Evolutionary conservation across 2,888 invertebrate genomes (phyloP).

Genomic region (Brenthis hecate): DNA sequence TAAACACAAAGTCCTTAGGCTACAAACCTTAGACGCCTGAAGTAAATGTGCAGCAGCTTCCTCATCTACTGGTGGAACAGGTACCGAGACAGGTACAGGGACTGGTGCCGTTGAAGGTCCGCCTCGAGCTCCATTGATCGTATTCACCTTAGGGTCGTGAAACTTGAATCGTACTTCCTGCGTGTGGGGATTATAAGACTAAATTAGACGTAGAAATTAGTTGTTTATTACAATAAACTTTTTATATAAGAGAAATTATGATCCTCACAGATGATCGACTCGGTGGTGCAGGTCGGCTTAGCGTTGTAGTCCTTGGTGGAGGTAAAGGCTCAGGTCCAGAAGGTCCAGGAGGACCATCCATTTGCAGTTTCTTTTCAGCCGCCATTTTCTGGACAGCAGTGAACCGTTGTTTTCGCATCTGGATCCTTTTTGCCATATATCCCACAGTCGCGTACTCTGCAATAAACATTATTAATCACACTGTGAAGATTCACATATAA

Average conservation of each 20-base stretch:
- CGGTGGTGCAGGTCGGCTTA: constrained; percentile 77
- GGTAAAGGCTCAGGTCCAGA: constrained; percentile 81
- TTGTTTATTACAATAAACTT: constrained; percentile 42
- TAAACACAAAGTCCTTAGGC: constrained; percentile 12
- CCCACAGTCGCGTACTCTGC: constrained; percentile 98
- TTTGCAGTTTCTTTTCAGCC: constrained; percentile 92
- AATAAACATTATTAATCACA: constrained; percentile 46
- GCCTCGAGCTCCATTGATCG: constrained; percentile 90
- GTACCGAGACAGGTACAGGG: constrained; percentile 62
- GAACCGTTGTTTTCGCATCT: constrained; percentile 96
- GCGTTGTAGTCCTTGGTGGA: constrained; percentile 85
- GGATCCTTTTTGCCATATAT: constrained; percentile 98
- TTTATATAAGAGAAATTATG: constrained; percentile 1
- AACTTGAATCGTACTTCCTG: constrained; percentile 97
- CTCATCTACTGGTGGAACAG: constrained; percentile 36
- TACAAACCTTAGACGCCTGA: constrained; percentile 58
- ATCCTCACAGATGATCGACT: constrained; percentile 70
- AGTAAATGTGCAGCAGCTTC: constrained; percentile 82
- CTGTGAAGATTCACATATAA: constrained; percentile 14
- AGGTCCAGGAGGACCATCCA: constrained; percentile 88
- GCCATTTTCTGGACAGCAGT: constrained; percentile 94
- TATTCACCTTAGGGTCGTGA: constrained; percentile 95
- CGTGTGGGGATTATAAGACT: constrained; percentile 49
- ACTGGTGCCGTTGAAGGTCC: constrained; percentile 46
- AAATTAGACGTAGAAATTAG: constrained; percentile 36